A percentile compares a stretch with the other conserved stretches of the same genome.
Conservation (phyloP, 2,797 vertebrate genomes). For the Leuciscus waleckii region DNA sequence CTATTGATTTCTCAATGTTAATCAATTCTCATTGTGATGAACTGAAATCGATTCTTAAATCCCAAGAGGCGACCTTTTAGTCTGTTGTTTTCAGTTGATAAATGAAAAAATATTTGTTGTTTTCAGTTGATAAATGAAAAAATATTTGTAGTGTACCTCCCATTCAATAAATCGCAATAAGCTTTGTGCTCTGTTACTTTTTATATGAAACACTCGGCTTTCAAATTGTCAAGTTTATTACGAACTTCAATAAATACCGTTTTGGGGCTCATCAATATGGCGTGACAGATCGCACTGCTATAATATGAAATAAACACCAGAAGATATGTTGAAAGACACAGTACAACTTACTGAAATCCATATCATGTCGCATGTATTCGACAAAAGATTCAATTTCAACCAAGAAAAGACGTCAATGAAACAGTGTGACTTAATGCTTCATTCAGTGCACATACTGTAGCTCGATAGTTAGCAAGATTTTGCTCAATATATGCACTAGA, state of each 20-base stretch:
- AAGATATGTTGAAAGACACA: neutral
- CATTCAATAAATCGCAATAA: neutral
- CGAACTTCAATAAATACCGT: neutral
- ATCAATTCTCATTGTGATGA: neutral
- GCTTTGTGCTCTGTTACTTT: neutral
- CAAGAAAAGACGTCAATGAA: neutral
- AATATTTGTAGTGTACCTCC: neutral
- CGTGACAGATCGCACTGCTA: neutral
- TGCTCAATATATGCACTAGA: neutral
- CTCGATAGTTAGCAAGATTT: neutral
- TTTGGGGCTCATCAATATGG: neutral
- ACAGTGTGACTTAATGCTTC: neutral
- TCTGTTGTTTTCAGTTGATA: neutral
- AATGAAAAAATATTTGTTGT: neutral
- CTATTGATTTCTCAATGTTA: too few relatives aligned
- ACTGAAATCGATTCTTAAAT: neutral
- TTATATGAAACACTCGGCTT: neutral
- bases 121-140: neutral
- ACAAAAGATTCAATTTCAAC: neutral
- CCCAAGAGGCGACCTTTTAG: neutral
- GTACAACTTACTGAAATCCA: neutral
- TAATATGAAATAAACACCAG: neutral
- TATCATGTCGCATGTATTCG: neutral
- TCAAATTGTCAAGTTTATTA: neutral
- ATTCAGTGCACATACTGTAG: neutral